Conservation (phyloP, 2,797 vertebrate species). For the Sebastes flavidus region DNA sequence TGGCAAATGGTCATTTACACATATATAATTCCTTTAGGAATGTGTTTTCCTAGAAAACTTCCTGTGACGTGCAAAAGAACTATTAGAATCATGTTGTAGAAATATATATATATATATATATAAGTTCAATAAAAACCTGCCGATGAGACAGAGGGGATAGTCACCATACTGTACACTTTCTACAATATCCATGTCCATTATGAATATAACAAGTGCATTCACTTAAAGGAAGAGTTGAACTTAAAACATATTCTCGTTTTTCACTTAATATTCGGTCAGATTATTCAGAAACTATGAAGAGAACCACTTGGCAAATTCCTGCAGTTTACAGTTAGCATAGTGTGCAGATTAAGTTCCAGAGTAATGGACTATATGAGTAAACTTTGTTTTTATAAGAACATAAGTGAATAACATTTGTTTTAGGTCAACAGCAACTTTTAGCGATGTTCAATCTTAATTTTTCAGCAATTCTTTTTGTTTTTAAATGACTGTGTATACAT, state of each 20-base stretch:
- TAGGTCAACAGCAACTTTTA: constrained; percentile 56
- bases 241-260: constrained; percentile 81
- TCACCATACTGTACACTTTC: constrained; percentile 93
- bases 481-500: constrained; percentile 65
- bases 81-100: neutral
- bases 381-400: neutral
- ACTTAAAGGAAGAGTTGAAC: constrained; percentile 80
- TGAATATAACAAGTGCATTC: constrained; percentile 90
- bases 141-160: constrained; percentile 85
- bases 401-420: constrained; percentile 65
- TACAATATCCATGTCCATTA: constrained; percentile 89
- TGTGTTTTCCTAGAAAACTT: neutral
- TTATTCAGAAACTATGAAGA: constrained; percentile 32
- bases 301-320: neutral
- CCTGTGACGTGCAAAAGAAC: neutral
- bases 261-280: constrained; percentile 51
- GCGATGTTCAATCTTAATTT: constrained; percentile 50
- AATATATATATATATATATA: neutral
- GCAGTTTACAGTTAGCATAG: neutral
- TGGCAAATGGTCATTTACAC: neutral
- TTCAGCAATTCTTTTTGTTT: constrained; percentile 58
- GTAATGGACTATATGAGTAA: neutral
- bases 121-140: constrained; percentile 89
- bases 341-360: neutral
- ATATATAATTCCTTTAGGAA: neutral